Conservation (phyloP, 1,140 invertebrate species). For the Periplaneta americana region DNA sequence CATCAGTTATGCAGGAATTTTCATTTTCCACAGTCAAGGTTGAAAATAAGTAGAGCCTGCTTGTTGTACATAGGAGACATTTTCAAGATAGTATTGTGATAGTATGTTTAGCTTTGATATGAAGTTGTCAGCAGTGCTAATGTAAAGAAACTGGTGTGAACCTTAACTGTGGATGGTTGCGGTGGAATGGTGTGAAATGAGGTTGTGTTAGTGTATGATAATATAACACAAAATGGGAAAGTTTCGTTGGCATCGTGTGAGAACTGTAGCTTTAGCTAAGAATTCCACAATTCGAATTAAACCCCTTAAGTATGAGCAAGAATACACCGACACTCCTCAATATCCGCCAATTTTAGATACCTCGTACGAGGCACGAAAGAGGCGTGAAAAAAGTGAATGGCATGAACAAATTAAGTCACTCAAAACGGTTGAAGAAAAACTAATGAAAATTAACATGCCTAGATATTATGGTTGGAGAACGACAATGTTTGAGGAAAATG, state of each 20-base stretch:
- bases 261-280: neutral
- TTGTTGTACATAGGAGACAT: no score
- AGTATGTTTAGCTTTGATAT: no score
- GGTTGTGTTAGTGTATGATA: no score
- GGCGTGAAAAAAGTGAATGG: conserved; percentile 38
- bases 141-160: no score
- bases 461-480: conserved; percentile 70
- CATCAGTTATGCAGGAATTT: no score
- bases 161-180: no score
- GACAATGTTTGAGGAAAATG: conserved; percentile 51
- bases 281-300: neutral
- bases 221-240: no score
- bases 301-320: conserved; percentile 14
- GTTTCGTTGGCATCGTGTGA: neutral
- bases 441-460: conserved; percentile 72
- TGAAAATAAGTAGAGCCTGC: no score
- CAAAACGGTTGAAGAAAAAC: conserved; percentile 74
- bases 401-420: conserved; percentile 55
- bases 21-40: no score
- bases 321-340: conserved; percentile 38
- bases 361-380: conserved; percentile 35
- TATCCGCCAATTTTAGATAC: conserved; percentile 59
- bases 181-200: no score
- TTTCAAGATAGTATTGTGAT: no score
- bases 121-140: no score